phyloP scores from a whole-genome alignment of 2,888 invertebrate genomes.

The Cotesia congregata region DNA sequence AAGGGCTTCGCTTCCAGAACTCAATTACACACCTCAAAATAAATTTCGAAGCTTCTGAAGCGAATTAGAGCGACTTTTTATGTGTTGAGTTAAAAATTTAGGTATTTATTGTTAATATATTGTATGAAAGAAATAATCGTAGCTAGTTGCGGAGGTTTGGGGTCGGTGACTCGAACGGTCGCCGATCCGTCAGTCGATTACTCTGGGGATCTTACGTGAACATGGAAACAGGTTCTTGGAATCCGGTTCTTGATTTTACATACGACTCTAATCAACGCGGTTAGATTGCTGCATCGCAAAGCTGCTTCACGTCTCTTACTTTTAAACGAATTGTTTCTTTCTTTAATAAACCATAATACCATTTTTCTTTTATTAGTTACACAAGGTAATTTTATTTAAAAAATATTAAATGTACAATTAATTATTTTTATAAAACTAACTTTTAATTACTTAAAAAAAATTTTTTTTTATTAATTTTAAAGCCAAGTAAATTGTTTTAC shows the following conservation, averaged over 20 bases:
- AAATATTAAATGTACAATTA: neutral
- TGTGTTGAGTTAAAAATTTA: no score
- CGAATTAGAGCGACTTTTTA: no score
- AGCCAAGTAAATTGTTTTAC: no score
- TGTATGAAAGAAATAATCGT: slow-evolving; percentile 50
- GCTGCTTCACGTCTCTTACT: slow-evolving; percentile 40
- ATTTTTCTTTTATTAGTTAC: neutral
- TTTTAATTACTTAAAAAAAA: no score
- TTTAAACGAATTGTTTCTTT: slow-evolving; percentile 8
- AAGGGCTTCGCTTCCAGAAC: no score
- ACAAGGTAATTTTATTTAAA: neutral
- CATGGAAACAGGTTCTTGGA: slow-evolving; percentile 71
- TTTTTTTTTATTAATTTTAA: no score
- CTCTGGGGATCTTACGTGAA: slow-evolving; percentile 71
- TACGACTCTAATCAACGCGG: slow-evolving; percentile 71
- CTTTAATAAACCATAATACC: neutral
- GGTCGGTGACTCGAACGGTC: slow-evolving; percentile 71
- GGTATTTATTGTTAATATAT: no score
- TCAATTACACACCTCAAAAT: no score
- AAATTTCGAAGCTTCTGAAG: no score
- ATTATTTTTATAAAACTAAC: neutral
- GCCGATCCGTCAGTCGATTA: slow-evolving; percentile 71
- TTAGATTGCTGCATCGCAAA: slow-evolving; percentile 69
- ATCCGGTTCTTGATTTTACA: slow-evolving; percentile 71
- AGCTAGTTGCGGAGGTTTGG: slow-evolving; percentile 53